Conservation (phyloP, 2,113 vertebrate species). For the Heptranchias perlo region DNA sequence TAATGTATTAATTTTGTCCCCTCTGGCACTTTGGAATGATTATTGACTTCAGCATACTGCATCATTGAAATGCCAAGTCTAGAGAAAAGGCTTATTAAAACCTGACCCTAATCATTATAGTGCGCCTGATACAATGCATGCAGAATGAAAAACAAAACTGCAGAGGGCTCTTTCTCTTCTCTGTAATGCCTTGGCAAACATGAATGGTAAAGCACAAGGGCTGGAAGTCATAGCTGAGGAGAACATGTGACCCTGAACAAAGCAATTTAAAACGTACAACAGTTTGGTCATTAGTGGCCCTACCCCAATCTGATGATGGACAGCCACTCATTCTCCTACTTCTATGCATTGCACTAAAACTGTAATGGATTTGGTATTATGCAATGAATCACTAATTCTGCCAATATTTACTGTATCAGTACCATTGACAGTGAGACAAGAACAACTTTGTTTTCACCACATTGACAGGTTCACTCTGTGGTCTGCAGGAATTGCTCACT, state of each 20-base stretch:
- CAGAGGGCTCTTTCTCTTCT: slow-evolving; percentile 24
- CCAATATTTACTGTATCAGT: neutral
- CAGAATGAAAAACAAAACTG: slow-evolving; percentile 18
- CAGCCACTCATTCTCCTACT: neutral
- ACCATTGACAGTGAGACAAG: neutral
- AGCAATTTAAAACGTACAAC: neutral
- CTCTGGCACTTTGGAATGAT: neutral
- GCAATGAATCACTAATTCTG: neutral
- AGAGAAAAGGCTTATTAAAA: neutral
- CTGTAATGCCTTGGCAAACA: neutral
- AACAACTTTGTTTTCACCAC: neutral
- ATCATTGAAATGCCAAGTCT: neutral
- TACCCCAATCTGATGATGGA: neutral
- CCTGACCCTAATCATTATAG: slow-evolving; percentile 11
- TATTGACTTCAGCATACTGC: neutral
- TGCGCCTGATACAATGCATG: neutral
- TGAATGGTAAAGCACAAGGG: neutral
- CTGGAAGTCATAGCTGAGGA: neutral
- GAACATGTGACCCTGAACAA: neutral
- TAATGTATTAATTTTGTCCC: neutral
- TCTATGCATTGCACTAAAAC: neutral
- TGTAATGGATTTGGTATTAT: neutral
- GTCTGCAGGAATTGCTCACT: neutral
- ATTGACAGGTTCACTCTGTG: neutral
- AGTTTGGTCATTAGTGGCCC: neutral